Conservation (phyloP, 1,140 invertebrate species). For the Brachionus sp. region DNA sequence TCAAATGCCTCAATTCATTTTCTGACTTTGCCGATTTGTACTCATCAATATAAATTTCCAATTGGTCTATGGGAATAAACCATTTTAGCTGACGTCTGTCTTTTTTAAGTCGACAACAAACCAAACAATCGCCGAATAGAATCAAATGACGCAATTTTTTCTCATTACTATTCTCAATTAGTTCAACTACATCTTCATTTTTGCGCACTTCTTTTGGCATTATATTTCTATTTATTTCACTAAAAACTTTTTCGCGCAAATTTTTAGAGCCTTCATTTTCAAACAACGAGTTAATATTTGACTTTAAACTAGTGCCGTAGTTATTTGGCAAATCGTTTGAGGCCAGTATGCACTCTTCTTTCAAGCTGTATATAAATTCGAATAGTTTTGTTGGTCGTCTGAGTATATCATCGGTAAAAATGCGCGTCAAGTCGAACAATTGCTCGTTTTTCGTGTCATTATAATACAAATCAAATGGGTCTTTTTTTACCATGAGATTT, state of each 20-base stretch:
- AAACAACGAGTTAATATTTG: constrained; percentile 2
- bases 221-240: constrained; percentile 38
- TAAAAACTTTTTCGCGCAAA: constrained; percentile 23
- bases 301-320: neutral
- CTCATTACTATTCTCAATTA: constrained; percentile 19
- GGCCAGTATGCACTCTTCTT: constrained; percentile 41
- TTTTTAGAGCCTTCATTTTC: constrained; percentile 32
- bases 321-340: neutral
- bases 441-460: neutral
- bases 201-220: constrained; percentile 43
- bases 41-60: constrained; percentile 11
- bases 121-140: constrained; percentile 39
- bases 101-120: constrained; percentile 38
- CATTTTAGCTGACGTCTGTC: constrained; percentile 27
- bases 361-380: constrained; percentile 31
- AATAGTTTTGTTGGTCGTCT: constrained; percentile 32
- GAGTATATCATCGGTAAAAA: constrained; percentile 39
- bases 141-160: constrained; percentile 4
- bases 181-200: constrained; percentile 35
- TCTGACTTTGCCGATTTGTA: constrained; percentile 17
- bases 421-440: constrained; percentile 19
- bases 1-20: constrained; percentile 14
- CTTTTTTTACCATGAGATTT: neutral
- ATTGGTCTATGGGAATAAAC: constrained; percentile 38
- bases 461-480: constrained; percentile 37